Base-by-base conservation (phyloP, 2,113 vertebrate species). In the Erinaceus europaeus region DNA sequence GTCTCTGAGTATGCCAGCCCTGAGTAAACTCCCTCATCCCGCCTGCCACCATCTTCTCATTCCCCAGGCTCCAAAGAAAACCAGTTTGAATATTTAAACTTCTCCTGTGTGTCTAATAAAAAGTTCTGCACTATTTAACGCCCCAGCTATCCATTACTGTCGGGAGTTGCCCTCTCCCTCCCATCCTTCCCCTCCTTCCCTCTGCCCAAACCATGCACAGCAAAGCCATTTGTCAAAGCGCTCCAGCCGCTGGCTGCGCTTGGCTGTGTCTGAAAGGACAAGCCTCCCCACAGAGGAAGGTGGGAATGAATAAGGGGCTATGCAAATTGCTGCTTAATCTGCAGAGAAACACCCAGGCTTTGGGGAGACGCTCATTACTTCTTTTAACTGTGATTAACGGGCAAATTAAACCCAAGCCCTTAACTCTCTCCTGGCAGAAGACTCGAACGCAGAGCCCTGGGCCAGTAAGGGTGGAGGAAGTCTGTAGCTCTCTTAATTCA, bases 311-410 rank as follows among this genome's bases (percentile, higher is more conserved):
- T 95, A 96, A 96, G 96, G 97, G 93, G 88, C 95, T 97, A 97
- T 97, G 97, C 96, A 98, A 97, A 97, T 97, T 96, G 96, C 94
- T 78, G 94, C 96, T 97, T 97, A 97, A 97, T 97, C 97, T 96
- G 93, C 88, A 77, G 92, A 96, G 96, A 96, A 97, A 93, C 97
- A 96, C 94, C 95, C 95, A 74, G 79, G 94, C 95, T 94, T 90
- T 69, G 89, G 94, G 88, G 94, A 94, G 91, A 95, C 92, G 95
- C 96, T 98, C 97, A 97, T 98, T 98, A 98, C 97, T 98, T 97
- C 97, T 96, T 96, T 97, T 98, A 98, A 97, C 96, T 94, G 95
- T 98, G 98, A 98, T 98, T 98, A 98, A 98, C 97, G 96, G 97
- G 97, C 95, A 95, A 96, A 96, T 97, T 97, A 97, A 96, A 94